These are phyloP conservation scores for Cordylochernes scorpioides DNA, from an alignment of 2,888 invertebrate genomes.

Conservation along the genomic window DNA sequence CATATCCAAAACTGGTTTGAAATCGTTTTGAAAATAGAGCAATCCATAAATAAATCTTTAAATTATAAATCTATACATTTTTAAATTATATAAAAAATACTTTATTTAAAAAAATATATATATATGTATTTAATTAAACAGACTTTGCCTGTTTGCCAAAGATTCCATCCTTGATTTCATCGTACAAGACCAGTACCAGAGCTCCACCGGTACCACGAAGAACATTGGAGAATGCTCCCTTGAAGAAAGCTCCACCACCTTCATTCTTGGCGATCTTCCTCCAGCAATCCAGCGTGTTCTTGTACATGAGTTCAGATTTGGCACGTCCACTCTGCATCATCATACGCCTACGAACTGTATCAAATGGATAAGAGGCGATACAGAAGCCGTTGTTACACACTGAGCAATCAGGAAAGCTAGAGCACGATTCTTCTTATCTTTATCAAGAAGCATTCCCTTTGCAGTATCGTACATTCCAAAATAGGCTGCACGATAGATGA, in stretches of 20 bases:
- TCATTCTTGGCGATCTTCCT: conserved; percentile 24
- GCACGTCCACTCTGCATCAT: conserved; percentile 31
- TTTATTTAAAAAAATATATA: too few relatives aligned
- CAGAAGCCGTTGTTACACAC: conserved; percentile 23
- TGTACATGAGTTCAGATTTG: conserved; percentile 22
- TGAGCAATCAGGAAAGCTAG: conserved; percentile 22
- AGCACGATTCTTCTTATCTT: conserved; percentile 21
- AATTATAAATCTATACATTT: too few relatives aligned
- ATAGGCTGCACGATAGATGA: conserved; percentile 27
- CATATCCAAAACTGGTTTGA: too few relatives aligned
- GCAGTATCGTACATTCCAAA: conserved; percentile 28
- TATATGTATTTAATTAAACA: too few relatives aligned
- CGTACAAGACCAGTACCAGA: conserved; percentile 23
- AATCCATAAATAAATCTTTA: too few relatives aligned
- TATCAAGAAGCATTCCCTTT: conserved; percentile 22
- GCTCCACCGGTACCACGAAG: conserved; percentile 24
- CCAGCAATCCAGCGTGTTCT: conserved; percentile 26
- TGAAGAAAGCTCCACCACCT: conserved; percentile 17
- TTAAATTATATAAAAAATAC: too few relatives aligned
- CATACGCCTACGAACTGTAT: conserved; percentile 31
- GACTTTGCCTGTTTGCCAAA: too few relatives aligned
- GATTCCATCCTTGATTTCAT: conserved; percentile 19
- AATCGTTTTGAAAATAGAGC: too few relatives aligned
- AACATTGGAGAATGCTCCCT: conserved; percentile 21
- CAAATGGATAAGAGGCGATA: conserved; percentile 31